Evolutionary conservation across 2,888 invertebrate species (phyloP).

Genomic region (Eucriotettix oculatus): DNA sequence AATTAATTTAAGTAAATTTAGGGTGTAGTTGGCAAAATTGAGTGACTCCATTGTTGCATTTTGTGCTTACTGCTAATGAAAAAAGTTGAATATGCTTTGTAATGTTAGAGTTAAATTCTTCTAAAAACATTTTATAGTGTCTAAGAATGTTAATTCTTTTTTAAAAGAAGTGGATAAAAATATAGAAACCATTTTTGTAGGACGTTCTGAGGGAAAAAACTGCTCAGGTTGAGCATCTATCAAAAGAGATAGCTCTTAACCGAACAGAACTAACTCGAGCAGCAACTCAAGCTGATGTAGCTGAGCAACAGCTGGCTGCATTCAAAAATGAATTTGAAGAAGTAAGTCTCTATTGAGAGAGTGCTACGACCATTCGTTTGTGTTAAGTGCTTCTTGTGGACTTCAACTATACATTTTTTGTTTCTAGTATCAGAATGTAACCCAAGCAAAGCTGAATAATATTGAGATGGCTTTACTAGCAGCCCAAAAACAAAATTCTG

Average conservation of each 20-base stretch:
- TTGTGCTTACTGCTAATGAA: too few relatives aligned
- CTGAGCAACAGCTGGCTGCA: constrained; percentile 42
- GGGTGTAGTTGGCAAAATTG: too few relatives aligned
- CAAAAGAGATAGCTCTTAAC: constrained; percentile 82
- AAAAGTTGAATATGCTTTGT: too few relatives aligned
- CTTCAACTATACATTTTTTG: background rate
- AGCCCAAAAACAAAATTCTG: constrained; percentile 36
- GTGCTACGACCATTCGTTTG: background rate
- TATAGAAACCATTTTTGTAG: constrained; percentile 31
- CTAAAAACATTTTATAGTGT: too few relatives aligned
- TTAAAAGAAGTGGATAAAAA: background rate
- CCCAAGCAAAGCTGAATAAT: constrained; percentile 10
- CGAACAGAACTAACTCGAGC: constrained; percentile 74
- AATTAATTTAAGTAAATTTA: too few relatives aligned
- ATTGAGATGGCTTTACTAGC: constrained; percentile 21
- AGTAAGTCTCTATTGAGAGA: constrained; percentile 26
- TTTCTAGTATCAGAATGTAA: constrained; percentile 9
- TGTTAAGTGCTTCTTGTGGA: background rate
- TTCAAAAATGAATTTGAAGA: constrained; percentile 47
- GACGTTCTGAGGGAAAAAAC: constrained; percentile 86
- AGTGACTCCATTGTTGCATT: too few relatives aligned
- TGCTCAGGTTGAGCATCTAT: constrained; percentile 78
- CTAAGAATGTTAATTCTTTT: background rate
- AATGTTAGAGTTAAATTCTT: too few relatives aligned
- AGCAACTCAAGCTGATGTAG: constrained; percentile 63